A percentile compares a stretch with the other conserved stretches of the same genome.
phyloP scores from a whole-genome alignment of 2,113 vertebrate genomes.

The Rhinichthys klamathensis region DNA sequence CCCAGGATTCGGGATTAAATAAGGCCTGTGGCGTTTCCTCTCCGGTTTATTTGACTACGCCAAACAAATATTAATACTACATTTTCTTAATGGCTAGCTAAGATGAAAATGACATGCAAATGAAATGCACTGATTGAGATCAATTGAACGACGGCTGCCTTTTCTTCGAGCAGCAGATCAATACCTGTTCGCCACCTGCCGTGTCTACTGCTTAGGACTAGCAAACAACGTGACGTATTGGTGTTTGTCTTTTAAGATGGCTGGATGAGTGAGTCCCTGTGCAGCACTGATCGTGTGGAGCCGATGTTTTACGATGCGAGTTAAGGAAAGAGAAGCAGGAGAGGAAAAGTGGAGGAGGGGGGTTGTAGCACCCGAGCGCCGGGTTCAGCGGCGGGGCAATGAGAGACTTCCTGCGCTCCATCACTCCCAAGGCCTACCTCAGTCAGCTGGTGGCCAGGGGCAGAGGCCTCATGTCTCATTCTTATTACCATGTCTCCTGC shows the following conservation, averaged over 20 bases:
- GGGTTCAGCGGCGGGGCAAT: conserved; percentile 81
- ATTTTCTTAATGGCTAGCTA: not conserved
- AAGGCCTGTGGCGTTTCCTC: not conserved
- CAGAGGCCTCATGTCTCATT: conserved; percentile 80
- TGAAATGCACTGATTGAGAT: conserved; percentile 44
- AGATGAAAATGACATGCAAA: conserved; percentile 42
- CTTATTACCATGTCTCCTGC: conserved; percentile 79
- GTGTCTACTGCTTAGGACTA: conserved; percentile 45
- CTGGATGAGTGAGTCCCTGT: conserved; percentile 65
- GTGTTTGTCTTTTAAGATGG: conserved; percentile 73
- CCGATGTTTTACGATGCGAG: conserved; percentile 1
- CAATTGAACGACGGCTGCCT: conserved; percentile 9
- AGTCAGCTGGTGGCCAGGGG: conserved; percentile 80
- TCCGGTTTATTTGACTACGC: not conserved
- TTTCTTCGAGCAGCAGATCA: conserved; percentile 7
- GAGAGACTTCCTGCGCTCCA: conserved; percentile 83
- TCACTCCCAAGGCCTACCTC: conserved; percentile 81
- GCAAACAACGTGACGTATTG: conserved; percentile 52
- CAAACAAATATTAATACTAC: not conserved
- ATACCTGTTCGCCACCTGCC: conserved; percentile 41
- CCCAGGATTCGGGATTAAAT: conserved; percentile 6
- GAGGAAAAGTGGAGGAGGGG: conserved; percentile 55
- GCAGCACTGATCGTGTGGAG: conserved; percentile 57
- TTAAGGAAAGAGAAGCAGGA: conserved; percentile 43
- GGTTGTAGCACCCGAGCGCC: conserved; percentile 73